These are phyloP conservation scores for Bathynomus jamesi DNA, from an alignment of 1,140 invertebrate species.

Conservation along the genomic window DNA sequence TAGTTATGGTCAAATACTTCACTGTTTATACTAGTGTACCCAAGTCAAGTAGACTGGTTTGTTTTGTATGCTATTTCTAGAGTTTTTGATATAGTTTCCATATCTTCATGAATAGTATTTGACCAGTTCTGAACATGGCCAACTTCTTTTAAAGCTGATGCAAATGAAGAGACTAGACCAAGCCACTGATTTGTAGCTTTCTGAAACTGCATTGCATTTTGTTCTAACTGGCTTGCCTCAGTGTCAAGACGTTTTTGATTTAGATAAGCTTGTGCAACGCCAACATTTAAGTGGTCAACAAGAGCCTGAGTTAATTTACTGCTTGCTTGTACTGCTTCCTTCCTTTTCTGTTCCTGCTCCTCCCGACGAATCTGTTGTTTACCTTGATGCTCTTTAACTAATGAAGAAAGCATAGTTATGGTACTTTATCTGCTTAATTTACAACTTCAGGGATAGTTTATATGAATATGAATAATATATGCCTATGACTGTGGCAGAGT, in stretches of 20 bases:
- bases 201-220: constrained; percentile 85
- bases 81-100: constrained; percentile 83
- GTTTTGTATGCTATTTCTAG: constrained; percentile 89
- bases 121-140: constrained; percentile 99
- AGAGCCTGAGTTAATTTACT: constrained; percentile 86
- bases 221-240: constrained; percentile 93
- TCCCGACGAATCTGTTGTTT: constrained; percentile 69
- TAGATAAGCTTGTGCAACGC: constrained; percentile 93
- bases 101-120: constrained; percentile 90
- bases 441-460: too few relatives aligned
- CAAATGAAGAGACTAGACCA: constrained; percentile 82
- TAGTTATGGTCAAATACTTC: too few relatives aligned
- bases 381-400: constrained; percentile 78
- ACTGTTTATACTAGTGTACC: too few relatives aligned
- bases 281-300: constrained; percentile 94
- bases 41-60: not conserved
- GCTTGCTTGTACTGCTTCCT: constrained; percentile 84
- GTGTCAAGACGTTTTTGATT: constrained; percentile 96
- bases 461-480: too few relatives aligned
- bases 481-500: too few relatives aligned
- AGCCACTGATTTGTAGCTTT: constrained; percentile 96
- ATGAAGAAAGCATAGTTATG: constrained; percentile 63
- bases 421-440: too few relatives aligned
- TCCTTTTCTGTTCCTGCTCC: constrained; percentile 78
- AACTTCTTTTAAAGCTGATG: constrained; percentile 88